A percentile compares a stretch with the other conserved stretches of the same genome.
Evolutionary conservation across 1,140 invertebrate genomes (phyloP).

Genomic region (Caenorhabditis inopinata): DNA sequence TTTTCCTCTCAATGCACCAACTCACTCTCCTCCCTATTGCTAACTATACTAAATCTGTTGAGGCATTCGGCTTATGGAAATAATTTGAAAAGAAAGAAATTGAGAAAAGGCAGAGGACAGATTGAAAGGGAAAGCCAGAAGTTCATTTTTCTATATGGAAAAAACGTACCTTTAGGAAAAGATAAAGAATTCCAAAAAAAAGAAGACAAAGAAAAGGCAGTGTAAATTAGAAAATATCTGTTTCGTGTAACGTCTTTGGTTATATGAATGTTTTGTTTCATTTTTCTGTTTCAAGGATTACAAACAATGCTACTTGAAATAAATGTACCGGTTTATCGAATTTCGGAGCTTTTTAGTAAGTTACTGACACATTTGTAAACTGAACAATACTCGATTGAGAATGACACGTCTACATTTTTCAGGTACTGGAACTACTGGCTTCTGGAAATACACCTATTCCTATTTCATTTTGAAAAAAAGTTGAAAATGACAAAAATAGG

Average conservation of each 20-base stretch:
- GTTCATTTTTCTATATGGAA: neutral
- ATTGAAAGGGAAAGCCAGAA: neutral
- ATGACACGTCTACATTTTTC: no score
- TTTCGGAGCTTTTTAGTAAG: no score
- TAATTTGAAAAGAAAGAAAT: neutral
- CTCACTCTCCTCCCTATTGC: neutral
- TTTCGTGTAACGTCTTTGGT: no score
- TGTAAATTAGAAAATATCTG: neutral
- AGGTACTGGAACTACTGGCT: no score
- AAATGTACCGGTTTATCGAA: neutral
- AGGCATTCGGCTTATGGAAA: constrained; percentile 24
- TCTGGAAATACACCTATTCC: no score
- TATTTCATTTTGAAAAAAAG: no score
- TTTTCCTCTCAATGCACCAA: neutral
- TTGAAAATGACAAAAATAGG: no score
- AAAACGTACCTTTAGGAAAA: neutral
- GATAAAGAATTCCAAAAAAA: neutral
- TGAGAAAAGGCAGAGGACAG: neutral
- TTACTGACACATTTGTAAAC: no score
- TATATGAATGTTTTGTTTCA: neutral
- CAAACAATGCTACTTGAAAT: neutral
- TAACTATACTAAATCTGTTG: constrained; percentile 33
- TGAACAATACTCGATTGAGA: no score
- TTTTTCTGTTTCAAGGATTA: constrained; percentile 1
- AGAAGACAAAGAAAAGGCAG: neutral